These are phyloP conservation scores for Patella caerulea DNA, from an alignment of 2,888 invertebrate genomes.

Conservation along the genomic window DNA sequence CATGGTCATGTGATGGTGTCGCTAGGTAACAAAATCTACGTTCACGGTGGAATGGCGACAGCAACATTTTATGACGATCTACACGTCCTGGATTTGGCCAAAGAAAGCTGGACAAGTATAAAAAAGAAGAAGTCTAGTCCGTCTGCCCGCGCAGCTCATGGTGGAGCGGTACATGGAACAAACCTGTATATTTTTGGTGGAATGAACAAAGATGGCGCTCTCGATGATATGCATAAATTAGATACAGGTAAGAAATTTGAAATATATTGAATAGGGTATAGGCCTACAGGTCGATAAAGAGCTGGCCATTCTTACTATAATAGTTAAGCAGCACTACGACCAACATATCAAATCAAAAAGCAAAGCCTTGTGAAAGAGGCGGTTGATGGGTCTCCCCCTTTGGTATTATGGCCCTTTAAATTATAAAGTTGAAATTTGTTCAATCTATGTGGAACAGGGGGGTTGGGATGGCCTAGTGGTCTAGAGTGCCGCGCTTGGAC, in stretches of 20 bases:
- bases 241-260: constrained; percentile 58
- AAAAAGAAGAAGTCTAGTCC: constrained; percentile 61
- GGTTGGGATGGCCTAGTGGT: no score
- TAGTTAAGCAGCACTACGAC: no score
- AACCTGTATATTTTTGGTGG: constrained; percentile 69
- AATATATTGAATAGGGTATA: not conserved
- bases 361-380: no score
- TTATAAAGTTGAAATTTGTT: no score
- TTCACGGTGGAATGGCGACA: constrained; percentile 71
- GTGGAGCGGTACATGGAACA: constrained; percentile 54
- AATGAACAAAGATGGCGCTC: constrained; percentile 67
- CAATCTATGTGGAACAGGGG: no score
- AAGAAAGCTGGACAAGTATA: constrained; percentile 59
- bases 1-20: constrained; percentile 70
- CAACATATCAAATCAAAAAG: no score
- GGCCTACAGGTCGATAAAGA: not conserved
- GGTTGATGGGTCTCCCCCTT: no score
- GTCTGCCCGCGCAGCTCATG: constrained; percentile 67
- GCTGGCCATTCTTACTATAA: not conserved
- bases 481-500: no score
- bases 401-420: no score
- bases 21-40: constrained; percentile 58
- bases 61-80: constrained; percentile 69
- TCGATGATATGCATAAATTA: constrained; percentile 66
- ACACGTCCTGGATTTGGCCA: constrained; percentile 65